Evolutionary conservation across 2,888 invertebrate species (phyloP).

Genomic region (Thelaira solivaga): DNA sequence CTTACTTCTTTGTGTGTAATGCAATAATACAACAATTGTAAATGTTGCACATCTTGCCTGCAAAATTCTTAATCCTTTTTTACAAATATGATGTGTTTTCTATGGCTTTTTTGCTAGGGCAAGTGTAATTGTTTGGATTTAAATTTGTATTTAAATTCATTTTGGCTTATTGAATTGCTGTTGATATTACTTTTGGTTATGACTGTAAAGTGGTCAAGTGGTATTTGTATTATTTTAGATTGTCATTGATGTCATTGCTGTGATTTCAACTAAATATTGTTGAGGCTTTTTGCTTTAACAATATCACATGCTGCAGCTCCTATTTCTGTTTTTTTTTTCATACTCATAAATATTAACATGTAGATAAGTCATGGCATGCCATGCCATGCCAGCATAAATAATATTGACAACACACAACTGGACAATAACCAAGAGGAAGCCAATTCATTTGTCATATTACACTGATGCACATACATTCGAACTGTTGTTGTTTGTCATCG

Average conservation of each 20-base stretch:
- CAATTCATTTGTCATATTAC: constrained; percentile 56
- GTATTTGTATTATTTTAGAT: background rate
- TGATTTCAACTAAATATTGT: constrained; percentile 3
- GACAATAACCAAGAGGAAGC: constrained; percentile 41
- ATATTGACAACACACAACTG: constrained; percentile 5
- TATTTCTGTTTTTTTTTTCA: too few species aligned
- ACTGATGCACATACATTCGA: constrained; percentile 67
- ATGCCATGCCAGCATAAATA: constrained; percentile 23
- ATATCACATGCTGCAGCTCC: constrained; percentile 44
- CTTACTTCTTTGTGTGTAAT: too few species aligned
- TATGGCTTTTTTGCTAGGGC: too few species aligned
- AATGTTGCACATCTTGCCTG: too few species aligned
- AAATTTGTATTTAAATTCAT: background rate
- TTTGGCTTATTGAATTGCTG: background rate
- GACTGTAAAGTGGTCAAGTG: constrained; percentile 23
- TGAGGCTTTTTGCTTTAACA: constrained; percentile 20
- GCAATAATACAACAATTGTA: too few species aligned
- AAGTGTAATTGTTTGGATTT: background rate
- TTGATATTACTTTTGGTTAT: constrained; percentile 24
- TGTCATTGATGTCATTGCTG: background rate
- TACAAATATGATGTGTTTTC: too few species aligned
- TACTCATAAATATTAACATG: too few species aligned
- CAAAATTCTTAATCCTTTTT: too few species aligned
- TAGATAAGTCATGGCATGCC: constrained; percentile 31
- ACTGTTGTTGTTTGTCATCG: constrained; percentile 36